Evolutionary conservation across 2,797 vertebrate species (phyloP).

Genomic region (Chrosomus eos): DNA sequence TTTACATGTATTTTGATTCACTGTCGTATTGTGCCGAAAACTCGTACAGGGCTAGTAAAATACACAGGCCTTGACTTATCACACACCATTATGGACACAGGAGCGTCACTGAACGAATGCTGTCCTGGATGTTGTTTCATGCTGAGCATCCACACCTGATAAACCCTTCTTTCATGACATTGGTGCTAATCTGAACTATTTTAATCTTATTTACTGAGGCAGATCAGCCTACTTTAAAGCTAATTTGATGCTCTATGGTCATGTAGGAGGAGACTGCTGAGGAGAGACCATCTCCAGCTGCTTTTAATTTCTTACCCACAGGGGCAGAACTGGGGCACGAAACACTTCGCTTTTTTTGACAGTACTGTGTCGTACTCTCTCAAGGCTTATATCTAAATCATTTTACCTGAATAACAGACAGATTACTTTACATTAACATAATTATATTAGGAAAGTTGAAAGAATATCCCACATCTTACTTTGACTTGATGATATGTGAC

Average conservation of each 20-base stretch:
- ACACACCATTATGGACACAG: not conserved
- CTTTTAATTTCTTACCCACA: conserved; percentile 53
- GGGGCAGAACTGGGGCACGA: conserved; percentile 34
- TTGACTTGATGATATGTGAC: not conserved
- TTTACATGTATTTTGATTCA: not conserved
- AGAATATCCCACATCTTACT: not conserved
- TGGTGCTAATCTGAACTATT: conserved; percentile 20
- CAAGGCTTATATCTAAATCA: not conserved
- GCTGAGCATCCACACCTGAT: conserved; percentile 49
- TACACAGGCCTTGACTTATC: not conserved
- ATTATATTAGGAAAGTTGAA: not conserved
- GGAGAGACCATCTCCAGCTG: conserved; percentile 57
- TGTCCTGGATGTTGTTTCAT: conserved; percentile 63
- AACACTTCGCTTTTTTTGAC: not conserved
- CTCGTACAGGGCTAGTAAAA: not conserved
- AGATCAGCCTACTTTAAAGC: conserved; percentile 40
- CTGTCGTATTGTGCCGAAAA: not conserved
- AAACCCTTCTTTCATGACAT: conserved; percentile 34
- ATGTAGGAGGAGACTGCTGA: conserved; percentile 55
- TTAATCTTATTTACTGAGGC: conserved; percentile 33
- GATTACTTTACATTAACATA: not conserved
- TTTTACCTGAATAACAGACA: not conserved
- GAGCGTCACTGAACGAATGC: not conserved
- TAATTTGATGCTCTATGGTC: conserved; percentile 60
- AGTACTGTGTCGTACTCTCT: not conserved